phyloP scores from a whole-genome alignment of 1,140 invertebrate species.

The Drosophila oshimai region DNA sequence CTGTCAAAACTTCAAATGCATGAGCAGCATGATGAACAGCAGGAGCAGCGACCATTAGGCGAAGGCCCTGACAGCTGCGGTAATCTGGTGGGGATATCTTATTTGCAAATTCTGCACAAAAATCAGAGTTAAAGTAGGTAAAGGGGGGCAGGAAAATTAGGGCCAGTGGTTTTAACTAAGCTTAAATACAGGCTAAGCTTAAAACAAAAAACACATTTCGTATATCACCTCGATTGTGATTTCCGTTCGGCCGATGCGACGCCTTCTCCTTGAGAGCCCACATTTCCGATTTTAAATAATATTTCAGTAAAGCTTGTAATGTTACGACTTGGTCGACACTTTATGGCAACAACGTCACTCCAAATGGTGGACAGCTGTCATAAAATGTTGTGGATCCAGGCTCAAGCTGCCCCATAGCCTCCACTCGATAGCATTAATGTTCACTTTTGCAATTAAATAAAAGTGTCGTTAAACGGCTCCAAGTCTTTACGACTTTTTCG shows the following conservation, averaged over 20 bases:
- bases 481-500: constrained; percentile 42
- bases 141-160: not conserved
- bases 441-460: constrained; percentile 72
- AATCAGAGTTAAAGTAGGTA: not conserved
- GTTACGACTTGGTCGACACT: constrained; percentile 56
- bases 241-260: not conserved
- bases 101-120: constrained; percentile 23
- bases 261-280: not conserved
- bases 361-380: constrained; percentile 47
- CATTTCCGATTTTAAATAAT: constrained; percentile 50
- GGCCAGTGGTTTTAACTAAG: not conserved
- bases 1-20: constrained; percentile 76
- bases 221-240: constrained; percentile 14
- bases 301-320: constrained; percentile 48
- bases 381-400: constrained; percentile 30
- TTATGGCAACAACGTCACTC: constrained; percentile 28
- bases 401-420: not conserved
- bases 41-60: constrained; percentile 3
- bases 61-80: not conserved
- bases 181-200: not conserved
- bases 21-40: constrained; percentile 72
- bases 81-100: not conserved
- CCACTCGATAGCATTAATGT: constrained; percentile 48
- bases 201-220: too few species aligned
- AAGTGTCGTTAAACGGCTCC: constrained; percentile 69